Evolutionary conservation across 2,888 invertebrate species (phyloP), one percentile per base, ranked within the genome.

Genomic region (Dimorphilus gyrociliatus): DNA sequence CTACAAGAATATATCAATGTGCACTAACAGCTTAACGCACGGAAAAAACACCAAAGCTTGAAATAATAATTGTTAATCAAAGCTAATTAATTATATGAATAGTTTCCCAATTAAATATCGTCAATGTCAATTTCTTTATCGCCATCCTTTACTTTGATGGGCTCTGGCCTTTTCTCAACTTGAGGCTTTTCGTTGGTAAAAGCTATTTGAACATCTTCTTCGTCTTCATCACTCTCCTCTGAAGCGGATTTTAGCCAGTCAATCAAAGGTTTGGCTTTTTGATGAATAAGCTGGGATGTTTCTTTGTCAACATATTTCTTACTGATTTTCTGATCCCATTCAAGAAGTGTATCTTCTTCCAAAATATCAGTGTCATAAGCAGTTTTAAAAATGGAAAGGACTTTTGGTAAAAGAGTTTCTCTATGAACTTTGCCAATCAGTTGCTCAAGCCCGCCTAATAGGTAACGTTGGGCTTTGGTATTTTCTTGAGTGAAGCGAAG

Each of bases 351-450:
- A 55, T 82, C 80, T 65, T 97, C 97, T 44, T 86, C 86, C 50
- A 97, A 69, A 50, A 97, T 80, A 66, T 97, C 97, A 46, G 69
- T 63, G 66, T 97, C 94, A 66, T 97, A 97, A 53, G 97, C 74
- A 43, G 79, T 66, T 71, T 86, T 86, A 45, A 88, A 71, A 47
- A 86, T 76, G 57, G 76, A 78, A 44, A 84, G 75, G 47, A 88
- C 81, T 62, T 85, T 85, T 35, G 78, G 72, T 71, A 94, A 72
- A 48, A 97, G 72, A 31, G 69, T 65, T 5, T 47, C 46, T 45
- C 74, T 73, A 64, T 84, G 77, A 44, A 81, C 67, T 33, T 76
- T 78, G 45, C 86, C 79, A 29, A 92, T 75, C 25, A 68, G 47
- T 61, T 85, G 85, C 56, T 94, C 92, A 52, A 97, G 73, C 34